Base-by-base conservation (phyloP, 2,113 vertebrate species). In the Ariopsis seemanni region DNA sequence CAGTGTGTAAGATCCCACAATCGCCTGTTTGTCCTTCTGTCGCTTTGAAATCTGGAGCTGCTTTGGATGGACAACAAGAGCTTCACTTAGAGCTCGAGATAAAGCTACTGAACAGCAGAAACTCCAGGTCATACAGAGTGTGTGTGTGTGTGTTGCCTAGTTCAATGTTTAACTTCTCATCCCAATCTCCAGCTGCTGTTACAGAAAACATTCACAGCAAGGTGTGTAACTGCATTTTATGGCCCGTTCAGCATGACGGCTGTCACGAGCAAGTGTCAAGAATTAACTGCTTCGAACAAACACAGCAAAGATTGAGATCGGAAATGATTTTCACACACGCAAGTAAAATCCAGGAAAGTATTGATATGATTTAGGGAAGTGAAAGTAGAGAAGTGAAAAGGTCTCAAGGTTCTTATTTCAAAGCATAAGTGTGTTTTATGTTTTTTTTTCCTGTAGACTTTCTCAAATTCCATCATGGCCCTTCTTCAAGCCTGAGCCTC, bases 1-100 rank as follows among this genome's bases (percentile, higher is more conserved):
- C 93, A 94, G 91, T 91, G 91, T 93, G 91, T 94, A 89, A 92
- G 93, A 92, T 90, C 90, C 91, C 89, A 95, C 93, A 96, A 94
- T 93, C 84, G 89, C 30, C 91, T 87, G 91, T 92, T 95, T 95
- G 95, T 95, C 93, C 91, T 91, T 81, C 87, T 89, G 89, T 90
- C 79, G 84, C 91, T 93, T 92, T 93, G 90, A 93, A 94, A 93
- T 93, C 91, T 91, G 92, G 92, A 86, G 85, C 87, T 0, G 88
- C 85, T 90, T 88, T 90, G 91, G 88, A 91, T 87, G 6, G 22
- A 42, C 87, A 83, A 88, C 90, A 92, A 42, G 85, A 81, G 91
- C 62, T 52, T 53, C 48, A 89, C 52, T 83, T 89, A 63, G 75
- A 74, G 91, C 90, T 92, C 85, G 85, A 88, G 87, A 89, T 25